These are phyloP conservation scores for Pollachius pollachius DNA, from an alignment of 2,113 vertebrate species.

Conservation along the genomic window DNA sequence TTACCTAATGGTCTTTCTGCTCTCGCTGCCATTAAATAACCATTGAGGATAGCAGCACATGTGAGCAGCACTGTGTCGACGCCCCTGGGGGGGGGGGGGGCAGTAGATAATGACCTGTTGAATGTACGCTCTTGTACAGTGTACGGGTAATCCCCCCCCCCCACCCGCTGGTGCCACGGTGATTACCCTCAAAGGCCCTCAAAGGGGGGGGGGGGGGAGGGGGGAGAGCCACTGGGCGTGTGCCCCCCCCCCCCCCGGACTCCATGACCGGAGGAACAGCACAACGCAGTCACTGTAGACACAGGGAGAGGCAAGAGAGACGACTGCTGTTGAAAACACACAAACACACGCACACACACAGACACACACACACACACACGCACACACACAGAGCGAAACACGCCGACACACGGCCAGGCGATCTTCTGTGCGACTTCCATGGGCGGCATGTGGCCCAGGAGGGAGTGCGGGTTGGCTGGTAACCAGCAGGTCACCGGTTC, in stretches of 20 bases:
- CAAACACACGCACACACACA: neutral
- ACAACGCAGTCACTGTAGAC: slow-evolving; percentile 32
- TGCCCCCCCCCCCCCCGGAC: slow-evolving; percentile 14
- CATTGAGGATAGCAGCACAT: slow-evolving; percentile 56
- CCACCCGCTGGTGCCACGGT: slow-evolving; percentile 24
- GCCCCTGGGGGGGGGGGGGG: slow-evolving; percentile 36
- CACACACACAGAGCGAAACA: slow-evolving; percentile 1
- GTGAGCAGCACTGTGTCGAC: slow-evolving; percentile 39
- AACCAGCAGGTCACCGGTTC: too few species aligned
- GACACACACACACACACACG: neutral
- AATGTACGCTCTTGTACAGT: slow-evolving; percentile 23
- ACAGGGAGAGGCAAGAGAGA: slow-evolving; percentile 21
- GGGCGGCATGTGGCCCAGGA: neutral
- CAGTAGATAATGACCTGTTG: slow-evolving; percentile 6
- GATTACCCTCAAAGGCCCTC: slow-evolving; percentile 48
- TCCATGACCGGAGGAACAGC: slow-evolving; percentile 42
- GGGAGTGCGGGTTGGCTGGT: too few species aligned
- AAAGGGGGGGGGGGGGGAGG: slow-evolving; percentile 53
- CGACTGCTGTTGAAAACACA: slow-evolving; percentile 20
- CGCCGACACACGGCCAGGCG: neutral
- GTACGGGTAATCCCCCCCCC: slow-evolving; percentile 20
- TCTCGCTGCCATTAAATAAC: slow-evolving; percentile 55
- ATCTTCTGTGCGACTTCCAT: neutral
- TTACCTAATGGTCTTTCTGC: slow-evolving; percentile 56
- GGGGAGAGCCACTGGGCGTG: slow-evolving; percentile 32